Conservation (phyloP, 2,797 vertebrate species). For the Carcharodon carcharias region DNA sequence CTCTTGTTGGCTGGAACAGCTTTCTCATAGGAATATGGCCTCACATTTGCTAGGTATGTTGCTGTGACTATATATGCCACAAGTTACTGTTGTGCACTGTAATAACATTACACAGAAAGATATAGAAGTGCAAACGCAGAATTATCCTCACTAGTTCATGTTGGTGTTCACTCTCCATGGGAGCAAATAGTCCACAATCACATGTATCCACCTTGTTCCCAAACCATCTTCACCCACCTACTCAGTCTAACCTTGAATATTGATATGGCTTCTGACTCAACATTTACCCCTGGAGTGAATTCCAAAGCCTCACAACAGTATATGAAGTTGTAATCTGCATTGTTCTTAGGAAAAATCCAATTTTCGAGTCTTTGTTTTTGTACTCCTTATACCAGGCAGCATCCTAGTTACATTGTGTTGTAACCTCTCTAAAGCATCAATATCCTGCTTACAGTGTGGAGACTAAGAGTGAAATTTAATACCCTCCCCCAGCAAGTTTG, state of each 20-base stretch:
- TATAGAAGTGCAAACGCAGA: not conserved
- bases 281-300: not conserved
- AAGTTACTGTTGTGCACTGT: too few species aligned
- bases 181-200: not conserved
- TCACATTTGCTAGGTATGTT: not conserved
- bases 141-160: too few species aligned
- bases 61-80: not conserved
- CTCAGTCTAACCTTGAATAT: not conserved
- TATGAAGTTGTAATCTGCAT: not conserved
- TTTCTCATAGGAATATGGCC: not conserved
- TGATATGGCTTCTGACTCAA: not conserved
- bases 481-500: not conserved
- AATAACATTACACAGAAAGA: not conserved
- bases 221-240: not conserved
- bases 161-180: not conserved
- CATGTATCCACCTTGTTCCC: not conserved
- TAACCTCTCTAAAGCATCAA: not conserved
- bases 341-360: not conserved
- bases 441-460: not conserved
- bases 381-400: not conserved
- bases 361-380: not conserved
- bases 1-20: not conserved
- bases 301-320: not conserved
- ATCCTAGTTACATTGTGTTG: not conserved
- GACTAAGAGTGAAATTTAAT: not conserved